Evolutionary conservation across 2,888 invertebrate species (phyloP), one percentile per base, ranked within the genome.

Genomic region (Pseudococcus longispinus): DNA sequence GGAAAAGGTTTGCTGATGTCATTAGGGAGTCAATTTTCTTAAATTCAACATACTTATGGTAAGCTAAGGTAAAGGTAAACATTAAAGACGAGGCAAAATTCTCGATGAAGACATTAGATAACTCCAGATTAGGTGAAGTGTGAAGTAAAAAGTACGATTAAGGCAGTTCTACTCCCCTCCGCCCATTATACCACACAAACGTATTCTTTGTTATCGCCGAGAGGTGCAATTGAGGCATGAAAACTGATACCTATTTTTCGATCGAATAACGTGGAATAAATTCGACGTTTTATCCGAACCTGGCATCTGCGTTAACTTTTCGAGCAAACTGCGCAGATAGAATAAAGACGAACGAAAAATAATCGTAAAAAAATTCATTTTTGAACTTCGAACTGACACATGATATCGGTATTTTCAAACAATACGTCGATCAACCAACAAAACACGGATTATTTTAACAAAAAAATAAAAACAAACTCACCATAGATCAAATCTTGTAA

Each of bases 401-500:
- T 23, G 15, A 60, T 51, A 51, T 46, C 37, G 44, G 44, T 51
- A 9, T 60, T 60, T 46, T 51, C n/a, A 46, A 51, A n/a, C n/a
- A n/a, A n/a, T 51, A n/a, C 51, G n/a, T n/a, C n/a, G 51, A 51
- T n/a, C 3, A 51, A 51, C n/a, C 4, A 51, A 0, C 5, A n/a
- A 2, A n/a, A 9, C 37, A n/a, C n/a, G n/a, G n/a, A n/a, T n/a
- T n/a, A n/a, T 46, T 13, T 46, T 15, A 13, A 15, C 8, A 46
- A 15, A 46, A 15, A 46, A 46, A 26, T 6, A 80, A 42, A 42
- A n/a, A 23, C n/a, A 44, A 80, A 87, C 88, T 89, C 80, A 89
- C 89, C 89, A 87, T 89, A 89, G 32, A 89, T 95, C 92, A 95
- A 92, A 89, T 94, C 94, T 60, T 94, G 92, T 60, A 96, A 92